Percentiles rank a stretch among this genome's conserved stretches.
Evolutionary conservation across 2,888 invertebrate genomes (phyloP).

Genomic region (Orthosia gothica): DNA sequence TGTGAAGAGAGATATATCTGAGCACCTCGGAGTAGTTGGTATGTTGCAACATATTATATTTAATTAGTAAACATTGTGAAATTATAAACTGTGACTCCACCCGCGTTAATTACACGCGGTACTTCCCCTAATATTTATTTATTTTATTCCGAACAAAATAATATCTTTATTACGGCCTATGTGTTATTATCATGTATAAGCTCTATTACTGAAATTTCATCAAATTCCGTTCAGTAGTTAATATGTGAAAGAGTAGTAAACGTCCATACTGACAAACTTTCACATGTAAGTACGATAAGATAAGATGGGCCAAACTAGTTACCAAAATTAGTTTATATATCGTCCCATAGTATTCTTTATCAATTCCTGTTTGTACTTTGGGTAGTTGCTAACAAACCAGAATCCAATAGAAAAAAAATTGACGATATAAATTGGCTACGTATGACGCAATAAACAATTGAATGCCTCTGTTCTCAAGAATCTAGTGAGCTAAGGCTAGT

Average conservation of each 20-base stretch:
- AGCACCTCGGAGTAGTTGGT: slow-evolving; percentile 98
- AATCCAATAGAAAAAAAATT: slow-evolving; percentile 1
- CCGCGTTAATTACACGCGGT: no score
- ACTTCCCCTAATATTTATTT: no score
- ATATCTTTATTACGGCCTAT: no score
- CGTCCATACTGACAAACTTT: no score
- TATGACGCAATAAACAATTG: slow-evolving; percentile 1
- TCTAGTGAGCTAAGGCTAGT: not conserved
- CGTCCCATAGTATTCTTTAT: not conserved
- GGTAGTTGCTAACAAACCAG: not conserved
- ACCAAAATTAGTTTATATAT: no score
- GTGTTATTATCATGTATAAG: no score
- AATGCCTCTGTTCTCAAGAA: no score
- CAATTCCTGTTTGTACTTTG: slow-evolving; percentile 13
- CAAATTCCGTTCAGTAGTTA: no score
- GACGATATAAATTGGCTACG: not conserved
- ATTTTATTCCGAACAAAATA: no score
- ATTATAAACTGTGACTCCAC: not conserved
- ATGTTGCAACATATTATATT: slow-evolving; percentile 71
- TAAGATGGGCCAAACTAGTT: not conserved
- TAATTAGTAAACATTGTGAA: not conserved
- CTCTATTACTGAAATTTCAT: no score
- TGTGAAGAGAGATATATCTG: slow-evolving; percentile 97
- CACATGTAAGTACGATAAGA: no score
- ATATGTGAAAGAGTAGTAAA: no score